Conservation (phyloP, 2,797 vertebrate species). For the Ctenopoma multispine region DNA sequence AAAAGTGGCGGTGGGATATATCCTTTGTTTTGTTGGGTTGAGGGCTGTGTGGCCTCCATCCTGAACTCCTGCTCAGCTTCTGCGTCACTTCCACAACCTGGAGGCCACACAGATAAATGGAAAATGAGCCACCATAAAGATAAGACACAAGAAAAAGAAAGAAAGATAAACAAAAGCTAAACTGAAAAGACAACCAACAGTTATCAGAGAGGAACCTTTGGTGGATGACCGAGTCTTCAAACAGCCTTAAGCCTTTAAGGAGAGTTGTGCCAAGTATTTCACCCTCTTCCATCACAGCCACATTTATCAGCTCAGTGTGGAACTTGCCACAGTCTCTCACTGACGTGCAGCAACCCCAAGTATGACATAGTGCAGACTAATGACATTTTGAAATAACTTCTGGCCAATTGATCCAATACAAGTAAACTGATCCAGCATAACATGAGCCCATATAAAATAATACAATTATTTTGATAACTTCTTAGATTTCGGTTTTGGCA, state of each 20-base stretch:
- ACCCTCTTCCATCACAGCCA: slow-evolving; percentile 51
- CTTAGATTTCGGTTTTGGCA: not conserved
- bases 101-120: not conserved
- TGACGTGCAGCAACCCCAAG: slow-evolving; percentile 40
- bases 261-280: slow-evolving; percentile 22
- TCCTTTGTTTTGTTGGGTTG: slow-evolving; percentile 75
- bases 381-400: slow-evolving; percentile 24
- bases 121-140: slow-evolving; percentile 10
- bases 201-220: slow-evolving; percentile 31
- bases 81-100: slow-evolving; percentile 92
- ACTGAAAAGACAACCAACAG: not conserved
- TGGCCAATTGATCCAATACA: slow-evolving; percentile 18
- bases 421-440: not conserved
- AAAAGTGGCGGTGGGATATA: slow-evolving; percentile 84
- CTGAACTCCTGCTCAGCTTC: slow-evolving; percentile 91
- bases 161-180: not conserved
- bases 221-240: slow-evolving; percentile 28
- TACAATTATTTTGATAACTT: too few species aligned
- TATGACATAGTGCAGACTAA: slow-evolving; percentile 23
- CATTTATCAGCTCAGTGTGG: slow-evolving; percentile 72
- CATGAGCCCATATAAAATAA: not conserved
- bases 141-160: too few species aligned
- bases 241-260: slow-evolving; percentile 19
- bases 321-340: slow-evolving; percentile 71
- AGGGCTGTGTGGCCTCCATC: slow-evolving; percentile 87